Evolutionary conservation across 2,888 invertebrate species (phyloP).

Genomic region (Apodemia duryi): DNA sequence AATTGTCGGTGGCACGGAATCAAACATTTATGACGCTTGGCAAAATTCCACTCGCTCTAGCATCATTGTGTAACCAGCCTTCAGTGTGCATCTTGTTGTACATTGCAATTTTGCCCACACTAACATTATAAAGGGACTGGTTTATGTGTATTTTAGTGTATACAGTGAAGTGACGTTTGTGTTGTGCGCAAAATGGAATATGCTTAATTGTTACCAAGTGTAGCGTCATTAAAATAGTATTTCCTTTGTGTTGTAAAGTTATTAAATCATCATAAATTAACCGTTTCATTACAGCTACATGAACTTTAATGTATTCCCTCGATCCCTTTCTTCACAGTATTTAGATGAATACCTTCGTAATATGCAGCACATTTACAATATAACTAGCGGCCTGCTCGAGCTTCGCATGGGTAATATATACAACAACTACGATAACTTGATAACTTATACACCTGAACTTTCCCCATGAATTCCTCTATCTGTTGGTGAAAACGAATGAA

Average conservation of each 20-base stretch:
- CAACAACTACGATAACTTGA: no score
- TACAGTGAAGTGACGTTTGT: neutral
- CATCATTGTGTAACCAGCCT: constrained; percentile 31
- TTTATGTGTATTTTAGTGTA: constrained; percentile 14
- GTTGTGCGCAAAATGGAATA: constrained; percentile 1
- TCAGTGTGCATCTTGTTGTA: constrained; percentile 28
- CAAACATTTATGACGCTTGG: constrained; percentile 55
- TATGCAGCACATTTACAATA: no score
- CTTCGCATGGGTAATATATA: no score
- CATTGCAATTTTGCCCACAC: constrained; percentile 25
- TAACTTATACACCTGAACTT: no score
- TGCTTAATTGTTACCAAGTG: constrained; percentile 11
- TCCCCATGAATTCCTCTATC: no score
- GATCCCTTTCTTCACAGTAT: neutral
- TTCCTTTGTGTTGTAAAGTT: constrained; percentile 6
- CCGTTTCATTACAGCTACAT: neutral
- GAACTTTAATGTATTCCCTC: constrained; percentile 6
- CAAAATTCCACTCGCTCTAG: constrained; percentile 41
- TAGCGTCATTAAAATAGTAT: neutral
- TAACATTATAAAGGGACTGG: constrained; percentile 14
- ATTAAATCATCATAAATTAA: constrained; percentile 13
- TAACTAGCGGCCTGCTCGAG: no score
- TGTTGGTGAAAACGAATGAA: no score
- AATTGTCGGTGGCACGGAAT: constrained; percentile 43
- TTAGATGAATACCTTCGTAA: no score